These are phyloP conservation scores for Nyctereutes procyonoides DNA, from an alignment of 2,113 vertebrate genomes.

Conservation along the genomic window DNA sequence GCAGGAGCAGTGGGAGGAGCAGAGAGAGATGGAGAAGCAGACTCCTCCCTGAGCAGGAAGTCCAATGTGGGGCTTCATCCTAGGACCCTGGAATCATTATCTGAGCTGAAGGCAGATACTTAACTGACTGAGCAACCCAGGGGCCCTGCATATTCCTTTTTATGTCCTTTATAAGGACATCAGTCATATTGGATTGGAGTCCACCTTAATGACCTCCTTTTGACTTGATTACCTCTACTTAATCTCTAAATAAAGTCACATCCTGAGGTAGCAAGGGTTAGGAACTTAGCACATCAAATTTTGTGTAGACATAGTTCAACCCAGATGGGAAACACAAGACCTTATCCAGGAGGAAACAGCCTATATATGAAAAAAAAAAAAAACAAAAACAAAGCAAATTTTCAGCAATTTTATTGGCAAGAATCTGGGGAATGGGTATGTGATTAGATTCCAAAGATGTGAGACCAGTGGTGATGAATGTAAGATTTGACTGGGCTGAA, in stretches of 20 bases:
- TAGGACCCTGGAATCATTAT: no score
- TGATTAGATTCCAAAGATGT: background rate
- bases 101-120: no score
- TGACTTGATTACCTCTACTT: background rate
- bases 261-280: background rate
- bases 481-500: background rate
- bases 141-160: no score
- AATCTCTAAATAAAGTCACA: background rate
- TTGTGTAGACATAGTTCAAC: background rate
- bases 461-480: background rate
- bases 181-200: background rate
- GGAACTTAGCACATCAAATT: background rate
- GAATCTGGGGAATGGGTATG: background rate
- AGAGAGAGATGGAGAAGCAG: no score
- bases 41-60: no score
- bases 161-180: background rate
- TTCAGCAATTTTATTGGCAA: background rate
- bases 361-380: background rate
- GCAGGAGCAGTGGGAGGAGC: no score
- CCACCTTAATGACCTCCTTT: background rate
- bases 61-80: no score
- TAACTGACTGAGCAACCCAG: no score
- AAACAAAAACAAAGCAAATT: no score
- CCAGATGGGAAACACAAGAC: background rate
- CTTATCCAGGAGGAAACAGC: background rate